Base-by-base conservation (phyloP, 2,113 vertebrate species). In the Cyprinus carpio region DNA sequence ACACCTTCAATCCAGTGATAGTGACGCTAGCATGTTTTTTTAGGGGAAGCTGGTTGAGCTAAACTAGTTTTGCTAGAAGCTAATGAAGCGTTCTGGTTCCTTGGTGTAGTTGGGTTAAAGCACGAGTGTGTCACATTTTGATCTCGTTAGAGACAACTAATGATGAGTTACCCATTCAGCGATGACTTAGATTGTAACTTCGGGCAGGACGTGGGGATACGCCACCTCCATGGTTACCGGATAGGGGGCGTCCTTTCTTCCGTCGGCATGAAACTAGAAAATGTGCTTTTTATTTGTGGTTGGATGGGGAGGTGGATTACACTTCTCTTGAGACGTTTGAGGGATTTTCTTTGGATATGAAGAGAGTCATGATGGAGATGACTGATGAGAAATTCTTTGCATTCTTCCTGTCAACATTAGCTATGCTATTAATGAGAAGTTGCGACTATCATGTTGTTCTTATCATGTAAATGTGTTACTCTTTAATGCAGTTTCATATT, bases 231-330 rank as follows among this genome's bases (percentile, higher is more conserved):
- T 93, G 93, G 92, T 92, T 84, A 94, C 92, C 64, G 93, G 93
- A 83, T 92, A 94, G 64, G 92, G 89, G 87, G 90, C 92, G 51
- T 94, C 94, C 89, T 90, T 94, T 93, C 92, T 92, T 92, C 94
- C 92, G 89, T 93, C 93, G 90, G 92, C 93, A 87, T 94, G 93
- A 91, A 94, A 94, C 94, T 94, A 91, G 89, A 94, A 94, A 93
- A 95, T 90, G 89, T 46, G 69, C 62, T 90, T 86, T 91, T 90
- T 89, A 83, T 87, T 87, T 87, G 88, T 77, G 87, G 88, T 89
- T 87, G 90, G 85, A 74, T 83, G 84, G 89, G 87, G 72, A 80
- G 4, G 51, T 78, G 75, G 78, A 81, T 85, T 80, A 85, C 69
- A 75, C 87, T 88, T 51, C 77, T 86, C 67, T 88, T 34, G 27